phyloP scores from a whole-genome alignment of 1,140 invertebrate genomes.

The Drosophila dunni region DNA sequence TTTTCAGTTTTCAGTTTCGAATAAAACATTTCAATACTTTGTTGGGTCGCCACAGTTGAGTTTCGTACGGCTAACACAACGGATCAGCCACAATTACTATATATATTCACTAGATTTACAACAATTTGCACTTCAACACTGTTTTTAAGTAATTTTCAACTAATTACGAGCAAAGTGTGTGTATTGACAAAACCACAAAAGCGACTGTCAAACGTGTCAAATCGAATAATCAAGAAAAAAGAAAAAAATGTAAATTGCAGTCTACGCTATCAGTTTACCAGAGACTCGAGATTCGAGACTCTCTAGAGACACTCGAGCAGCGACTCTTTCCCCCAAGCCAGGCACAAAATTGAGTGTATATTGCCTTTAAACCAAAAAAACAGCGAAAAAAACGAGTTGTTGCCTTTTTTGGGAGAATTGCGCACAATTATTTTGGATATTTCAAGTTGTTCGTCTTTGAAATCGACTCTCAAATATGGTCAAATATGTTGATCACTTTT shows the following conservation, averaged over 20 bases:
- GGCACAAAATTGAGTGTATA: conserved; percentile 15
- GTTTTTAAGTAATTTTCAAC: conserved; percentile 50
- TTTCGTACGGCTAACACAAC: conserved; percentile 72
- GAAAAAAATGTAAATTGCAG: conserved; percentile 52
- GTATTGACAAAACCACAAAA: conserved; percentile 61
- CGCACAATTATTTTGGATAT: conserved; percentile 55
- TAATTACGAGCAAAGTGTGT: conserved; percentile 53
- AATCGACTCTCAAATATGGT: conserved; percentile 50
- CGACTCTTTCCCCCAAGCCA: not conserved
- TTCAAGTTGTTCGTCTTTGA: conserved; percentile 63
- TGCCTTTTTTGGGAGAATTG: conserved; percentile 59
- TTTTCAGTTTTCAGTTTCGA: conserved; percentile 57
- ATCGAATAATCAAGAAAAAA: conserved; percentile 35
- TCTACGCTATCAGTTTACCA: conserved; percentile 63
- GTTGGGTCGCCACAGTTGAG: conserved; percentile 69
- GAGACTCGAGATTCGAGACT: conserved; percentile 21
- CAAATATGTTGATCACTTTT: conserved; percentile 75
- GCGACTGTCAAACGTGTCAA: conserved; percentile 69
- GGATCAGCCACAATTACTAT: conserved; percentile 52
- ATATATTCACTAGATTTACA: conserved; percentile 23
- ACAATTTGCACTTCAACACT: conserved; percentile 30
- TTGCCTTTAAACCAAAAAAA: conserved; percentile 26
- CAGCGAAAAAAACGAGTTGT: conserved; percentile 39
- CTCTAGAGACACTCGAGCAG: conserved; percentile 12
- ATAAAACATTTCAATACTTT: conserved; percentile 79